Evolutionary conservation across 2,888 invertebrate genomes (phyloP), one percentile per base, ranked within the genome.

Genomic region (Molanna angustata): DNA sequence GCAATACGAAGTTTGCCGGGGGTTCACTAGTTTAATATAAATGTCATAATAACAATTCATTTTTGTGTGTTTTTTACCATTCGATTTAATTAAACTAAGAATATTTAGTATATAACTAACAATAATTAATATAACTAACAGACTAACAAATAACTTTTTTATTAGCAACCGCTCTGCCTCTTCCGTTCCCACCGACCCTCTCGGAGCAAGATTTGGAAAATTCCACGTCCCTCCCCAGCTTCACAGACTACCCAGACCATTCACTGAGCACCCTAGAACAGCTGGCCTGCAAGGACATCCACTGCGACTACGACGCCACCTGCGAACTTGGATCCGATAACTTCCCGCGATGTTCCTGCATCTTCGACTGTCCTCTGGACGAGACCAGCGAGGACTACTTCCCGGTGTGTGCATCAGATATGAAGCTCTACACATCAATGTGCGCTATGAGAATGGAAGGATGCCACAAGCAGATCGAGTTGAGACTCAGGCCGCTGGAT

Each of bases 361-460:
- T 84, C 62, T 89, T 90, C 69, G 86, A 88, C 70, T 92, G 91
- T 69, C 83, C 82, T 13, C 66, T 71, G 44, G 76, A 80, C 0
- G 57, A 57, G 41, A 52, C 49, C 39, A 76, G 77, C 58, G 79
- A 81, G 50, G 84, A 84, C 63, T 79, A 78, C 66, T 78, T 79
- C 57, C 84, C 87, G 1, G 89, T 92, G 44, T 94, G 93, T 71
- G 92, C 91, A 6, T 90, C 90, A 47, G 92, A 94, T 72, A 81
- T 88, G 61, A 80, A 83, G 60, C 83, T 86, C 50, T 93, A 93
- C 67, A 79, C 86, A 4, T 91, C 88, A 62, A 78, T 88, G 62
- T 94, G 94, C 70, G 86, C 87, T 46, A 87, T 93, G 89, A 85
- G 88, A 68, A 86, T 87, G 78, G 90, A 91, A 66, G 87, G 90